Base-by-base conservation (phyloP, 2,113 vertebrate species). In the Pimephales promelas region DNA sequence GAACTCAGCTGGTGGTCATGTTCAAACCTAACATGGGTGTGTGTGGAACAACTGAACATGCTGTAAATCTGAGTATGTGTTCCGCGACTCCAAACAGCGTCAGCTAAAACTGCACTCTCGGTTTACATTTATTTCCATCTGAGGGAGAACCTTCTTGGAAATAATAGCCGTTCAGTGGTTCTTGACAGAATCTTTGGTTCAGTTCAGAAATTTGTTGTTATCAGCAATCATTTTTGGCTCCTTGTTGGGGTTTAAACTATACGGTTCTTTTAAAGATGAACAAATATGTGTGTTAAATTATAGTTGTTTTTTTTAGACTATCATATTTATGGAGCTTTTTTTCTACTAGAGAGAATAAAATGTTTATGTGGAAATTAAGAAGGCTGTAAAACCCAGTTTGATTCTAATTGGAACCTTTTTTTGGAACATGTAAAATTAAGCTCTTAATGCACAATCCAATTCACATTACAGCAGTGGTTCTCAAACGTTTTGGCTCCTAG, bases 21-120 rank as follows among this genome's bases (percentile, higher is more conserved):
- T 66, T 80, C 13, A 66, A 52, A 34, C 78, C 43, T 26, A 61
- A 28, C 10, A 52, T 4, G 61, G 2, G 43, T 28, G 43, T 49
- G 59, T 66, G 59, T 80, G 78, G 59, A 66, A 80, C 57, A 70
- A 54, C 62, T 81, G 79, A 68, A 66, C 59, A 34, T 68, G 78
- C 78, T 66, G 61, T 80, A 80, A 80, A 80, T 80, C 78, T 80
- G 78, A 81, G 28, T 52, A 36, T 81, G 78, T 80, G 61, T 80
- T 66, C 59, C 78, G 78, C 61, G 45, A 80, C 79, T 54, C 64
- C 64, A 70, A 70, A 81, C 64, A 81, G 13, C 11, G 64, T 70
- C 62, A 54, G 47, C 62, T 70, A 68, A 81, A 81, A 54, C 61
- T n/a, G 62, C 26, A 68, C 28, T 4, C 18, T 81, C 43, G 28